Evolutionary conservation across 2,888 invertebrate species (phyloP).

Genomic region (Zygothrica quintamaculata): DNA sequence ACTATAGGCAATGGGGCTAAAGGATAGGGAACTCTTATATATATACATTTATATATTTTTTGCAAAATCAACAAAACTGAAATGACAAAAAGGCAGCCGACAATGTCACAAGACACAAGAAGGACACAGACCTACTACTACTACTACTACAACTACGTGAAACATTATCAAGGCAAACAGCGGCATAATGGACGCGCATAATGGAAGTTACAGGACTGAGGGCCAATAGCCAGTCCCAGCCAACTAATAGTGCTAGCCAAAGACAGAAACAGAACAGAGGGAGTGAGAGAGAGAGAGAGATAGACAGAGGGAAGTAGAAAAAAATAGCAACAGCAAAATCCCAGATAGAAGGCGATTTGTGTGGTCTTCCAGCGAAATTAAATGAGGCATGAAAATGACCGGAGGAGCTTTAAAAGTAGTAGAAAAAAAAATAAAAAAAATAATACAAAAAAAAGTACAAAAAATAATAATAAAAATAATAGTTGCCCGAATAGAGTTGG

Average conservation of each 20-base stretch:
- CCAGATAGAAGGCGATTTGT: constrained; percentile 48
- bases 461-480: constrained; percentile 4
- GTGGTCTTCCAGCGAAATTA: constrained; percentile 60
- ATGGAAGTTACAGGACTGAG: constrained; percentile 30
- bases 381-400: constrained; percentile 55
- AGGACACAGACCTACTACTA: constrained; percentile 10
- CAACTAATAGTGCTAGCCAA: constrained; percentile 6
- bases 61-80: constrained; percentile 79
- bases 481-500: constrained; percentile 57
- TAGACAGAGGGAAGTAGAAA: constrained; percentile 57
- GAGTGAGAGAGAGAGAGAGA: too few relatives aligned
- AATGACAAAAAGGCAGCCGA: constrained; percentile 74
- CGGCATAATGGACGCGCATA: constrained; percentile 71
- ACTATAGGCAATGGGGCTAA: too few relatives aligned
- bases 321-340: constrained; percentile 27
- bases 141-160: constrained; percentile 35
- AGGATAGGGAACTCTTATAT: constrained; percentile 50
- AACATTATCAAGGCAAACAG: constrained; percentile 76
- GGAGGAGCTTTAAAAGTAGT: constrained; percentile 24
- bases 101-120: constrained; percentile 36
- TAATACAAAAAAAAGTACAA: too few relatives aligned
- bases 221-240: not conserved
- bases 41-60: constrained; percentile 39
- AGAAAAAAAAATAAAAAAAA: too few relatives aligned
- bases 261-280: constrained; percentile 55